A percentile compares a stretch with the other conserved stretches of the same genome.
Evolutionary conservation across 1,140 invertebrate genomes (phyloP).

Genomic region (Neodiprion lecontei): DNA sequence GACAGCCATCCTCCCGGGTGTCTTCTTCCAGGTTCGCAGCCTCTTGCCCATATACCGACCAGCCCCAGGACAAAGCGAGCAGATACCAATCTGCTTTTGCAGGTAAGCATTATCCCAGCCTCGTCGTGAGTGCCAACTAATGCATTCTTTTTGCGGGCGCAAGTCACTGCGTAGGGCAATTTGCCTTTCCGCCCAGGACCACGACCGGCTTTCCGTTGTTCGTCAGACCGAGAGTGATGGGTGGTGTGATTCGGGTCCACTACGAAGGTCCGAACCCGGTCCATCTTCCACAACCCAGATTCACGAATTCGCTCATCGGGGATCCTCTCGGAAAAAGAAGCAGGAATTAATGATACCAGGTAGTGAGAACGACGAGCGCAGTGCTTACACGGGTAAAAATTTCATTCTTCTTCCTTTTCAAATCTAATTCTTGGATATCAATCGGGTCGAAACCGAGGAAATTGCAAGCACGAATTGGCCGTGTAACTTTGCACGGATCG

Average conservation of each 20-base stretch:
- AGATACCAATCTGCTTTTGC: slow-evolving; percentile 5
- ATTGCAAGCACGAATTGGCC: too few relatives aligned
- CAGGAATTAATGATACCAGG: too few relatives aligned
- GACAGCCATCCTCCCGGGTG: not conserved
- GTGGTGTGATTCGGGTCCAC: not conserved
- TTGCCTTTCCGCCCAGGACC: not conserved
- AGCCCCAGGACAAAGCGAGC: not conserved
- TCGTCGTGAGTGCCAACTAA: not conserved
- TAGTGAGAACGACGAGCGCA: too few relatives aligned
- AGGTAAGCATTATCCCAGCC: slow-evolving; percentile 2
- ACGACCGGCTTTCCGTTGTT: not conserved
- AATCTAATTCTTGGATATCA: too few relatives aligned
- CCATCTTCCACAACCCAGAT: not conserved
- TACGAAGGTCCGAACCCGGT: not conserved
- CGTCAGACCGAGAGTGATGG: not conserved
- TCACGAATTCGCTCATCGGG: not conserved
- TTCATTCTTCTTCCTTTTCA: too few relatives aligned
- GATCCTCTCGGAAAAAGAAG: not conserved
- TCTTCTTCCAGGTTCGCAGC: not conserved
- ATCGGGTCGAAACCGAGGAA: too few relatives aligned
- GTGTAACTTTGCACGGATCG: too few relatives aligned
- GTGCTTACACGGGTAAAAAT: too few relatives aligned
- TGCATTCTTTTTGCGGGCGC: not conserved
- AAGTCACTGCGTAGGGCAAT: slow-evolving; percentile 3
- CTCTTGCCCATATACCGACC: not conserved